Conservation (phyloP, 2,888 invertebrate species). For the Andrena haemorrhoa region DNA sequence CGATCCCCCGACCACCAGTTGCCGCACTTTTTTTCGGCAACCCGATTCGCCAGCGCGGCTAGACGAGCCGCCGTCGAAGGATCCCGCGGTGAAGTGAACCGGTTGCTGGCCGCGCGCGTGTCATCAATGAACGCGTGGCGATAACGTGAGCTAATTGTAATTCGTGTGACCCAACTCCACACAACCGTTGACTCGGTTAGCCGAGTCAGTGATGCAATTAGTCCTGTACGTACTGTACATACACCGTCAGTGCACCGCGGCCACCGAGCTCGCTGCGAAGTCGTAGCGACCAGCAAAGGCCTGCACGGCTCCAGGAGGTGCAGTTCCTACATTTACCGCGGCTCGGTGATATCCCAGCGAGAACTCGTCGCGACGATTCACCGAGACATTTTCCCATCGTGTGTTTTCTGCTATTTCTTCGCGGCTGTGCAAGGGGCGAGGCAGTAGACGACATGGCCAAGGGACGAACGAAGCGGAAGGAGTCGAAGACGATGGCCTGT, state of each 20-base stretch:
- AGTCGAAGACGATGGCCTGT: constrained; percentile 78
- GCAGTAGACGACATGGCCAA: constrained; percentile 61
- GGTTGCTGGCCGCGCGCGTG: constrained; percentile 9
- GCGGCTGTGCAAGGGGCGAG: background rate
- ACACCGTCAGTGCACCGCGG: constrained; percentile 55
- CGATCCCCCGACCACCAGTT: background rate
- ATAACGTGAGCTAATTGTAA: constrained; percentile 60
- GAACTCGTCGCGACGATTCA: background rate
- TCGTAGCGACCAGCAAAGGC: constrained; percentile 25
- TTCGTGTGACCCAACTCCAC: constrained; percentile 53
- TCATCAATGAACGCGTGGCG: constrained; percentile 55
- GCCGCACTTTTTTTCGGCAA: background rate
- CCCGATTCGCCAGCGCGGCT: no score
- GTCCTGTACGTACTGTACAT: constrained; percentile 51
- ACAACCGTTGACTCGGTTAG: constrained; percentile 36
- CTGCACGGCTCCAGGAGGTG: background rate
- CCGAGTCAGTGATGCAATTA: constrained; percentile 66
- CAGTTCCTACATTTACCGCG: background rate
- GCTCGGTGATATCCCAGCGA: background rate
- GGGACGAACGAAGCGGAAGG: constrained; percentile 71
- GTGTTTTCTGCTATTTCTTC: background rate
- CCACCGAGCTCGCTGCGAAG: constrained; percentile 44
- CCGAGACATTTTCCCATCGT: background rate
- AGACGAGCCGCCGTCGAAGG: no score
- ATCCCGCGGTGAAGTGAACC: background rate